Evolutionary conservation across 2,888 invertebrate genomes (phyloP).

Genomic region (Torymus aiolomorphi): DNA sequence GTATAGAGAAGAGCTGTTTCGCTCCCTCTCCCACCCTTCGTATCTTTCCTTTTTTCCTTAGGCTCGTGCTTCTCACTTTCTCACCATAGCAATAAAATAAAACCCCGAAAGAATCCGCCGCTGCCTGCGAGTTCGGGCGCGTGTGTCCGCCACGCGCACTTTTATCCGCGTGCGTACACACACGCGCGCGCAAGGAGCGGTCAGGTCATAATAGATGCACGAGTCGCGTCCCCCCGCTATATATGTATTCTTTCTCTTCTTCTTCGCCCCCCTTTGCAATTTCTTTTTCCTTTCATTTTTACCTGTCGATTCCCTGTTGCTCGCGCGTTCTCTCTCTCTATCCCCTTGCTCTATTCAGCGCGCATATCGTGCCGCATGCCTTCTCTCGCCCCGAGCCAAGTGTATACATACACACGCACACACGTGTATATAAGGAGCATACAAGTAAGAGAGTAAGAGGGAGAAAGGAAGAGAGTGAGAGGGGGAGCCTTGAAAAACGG

Average conservation of each 20-base stretch:
- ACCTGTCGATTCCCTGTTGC: constrained; percentile 47
- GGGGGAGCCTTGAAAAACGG: constrained; percentile 50
- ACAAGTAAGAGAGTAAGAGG: not conserved
- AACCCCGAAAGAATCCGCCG: constrained; percentile 63
- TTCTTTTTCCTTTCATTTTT: constrained; percentile 46
- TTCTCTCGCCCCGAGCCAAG: constrained; percentile 51
- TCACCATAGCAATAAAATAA: constrained; percentile 65
- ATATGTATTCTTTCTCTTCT: not conserved
- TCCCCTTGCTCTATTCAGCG: constrained; percentile 52
- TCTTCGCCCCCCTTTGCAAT: constrained; percentile 2
- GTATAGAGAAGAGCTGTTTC: not conserved
- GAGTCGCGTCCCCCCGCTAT: constrained; percentile 61
- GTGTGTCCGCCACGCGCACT: constrained; percentile 75
- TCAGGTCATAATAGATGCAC: constrained; percentile 73
- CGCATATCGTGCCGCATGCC: constrained; percentile 38
- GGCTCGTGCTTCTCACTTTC: constrained; percentile 32
- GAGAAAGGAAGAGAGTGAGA: constrained; percentile 14
- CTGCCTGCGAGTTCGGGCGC: constrained; percentile 62
- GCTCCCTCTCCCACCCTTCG: constrained; percentile 19
- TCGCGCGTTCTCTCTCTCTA: constrained; percentile 56
- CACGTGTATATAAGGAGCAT: not conserved
- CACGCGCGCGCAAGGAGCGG: constrained; percentile 60
- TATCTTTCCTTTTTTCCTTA: not conserved
- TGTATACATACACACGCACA: too few species aligned
- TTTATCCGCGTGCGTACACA: constrained; percentile 43